Evolutionary conservation across 2,888 invertebrate genomes (phyloP), one percentile per base, ranked within the genome.

Genomic region (Diarsia rubi): DNA sequence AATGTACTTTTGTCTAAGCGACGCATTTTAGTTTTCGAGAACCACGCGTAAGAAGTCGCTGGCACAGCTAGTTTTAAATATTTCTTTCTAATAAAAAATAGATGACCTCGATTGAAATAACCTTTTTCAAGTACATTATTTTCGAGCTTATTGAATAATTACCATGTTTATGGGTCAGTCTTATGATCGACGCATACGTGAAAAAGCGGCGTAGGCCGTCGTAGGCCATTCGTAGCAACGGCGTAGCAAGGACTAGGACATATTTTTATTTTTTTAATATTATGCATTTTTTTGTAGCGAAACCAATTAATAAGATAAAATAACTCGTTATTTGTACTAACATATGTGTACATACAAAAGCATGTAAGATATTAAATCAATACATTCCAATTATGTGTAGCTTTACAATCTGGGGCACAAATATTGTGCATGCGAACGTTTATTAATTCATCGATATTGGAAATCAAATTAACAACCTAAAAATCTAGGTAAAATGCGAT

Each of bases 201-300:
- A 79, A 79, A 66, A 27, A 27, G 6, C 79, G 78, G 54, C 64
- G 78, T 78, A 73, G 63, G 42, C 37, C 57, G 21, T 65, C 71
- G 73, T 78, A 78, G 74, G 54, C 42, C 6, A 24, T 67, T 79
- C 79, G 78, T 79, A 79, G 78, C 74, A 37, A 52, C 74, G 67
- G 67, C 79, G 74, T 79, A 59, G 75, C 74, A 45, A 49, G 19
- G 21, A 8, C 79, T 78, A 79, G 78, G 74, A 78, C 78, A 74
- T 52, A 64, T 59, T 59, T 63, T 59, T 27, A 31, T 54, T 19
- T 21, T n/a, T 44, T 19, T 27, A 37, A n/a, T 75, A 45, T 47
- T 3, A 0, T 3, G 11, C 0, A 6, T n/a, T 44, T 31, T 64
- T 49, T 44, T 14, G n/a, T 2, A 27, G 21, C 52, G 21, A 19